Conservation (phyloP, 2,797 vertebrate species). For the Neoniphon sammara region DNA sequence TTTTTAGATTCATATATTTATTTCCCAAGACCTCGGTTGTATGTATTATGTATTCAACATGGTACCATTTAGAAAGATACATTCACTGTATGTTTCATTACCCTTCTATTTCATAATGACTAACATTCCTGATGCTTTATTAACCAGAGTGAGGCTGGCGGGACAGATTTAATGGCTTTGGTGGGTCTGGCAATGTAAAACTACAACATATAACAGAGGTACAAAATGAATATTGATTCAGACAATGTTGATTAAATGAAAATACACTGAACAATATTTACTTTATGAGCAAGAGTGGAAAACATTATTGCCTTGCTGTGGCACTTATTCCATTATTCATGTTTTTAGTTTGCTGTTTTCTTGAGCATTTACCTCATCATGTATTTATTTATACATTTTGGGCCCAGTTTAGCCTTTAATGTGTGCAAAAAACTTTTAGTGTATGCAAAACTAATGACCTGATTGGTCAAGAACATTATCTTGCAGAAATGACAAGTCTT, state of each 20-base stretch:
- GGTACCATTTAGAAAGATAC: background rate
- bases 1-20: background rate
- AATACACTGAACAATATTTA: background rate
- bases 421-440: no score
- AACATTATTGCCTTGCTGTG: background rate
- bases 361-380: background rate
- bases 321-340: background rate
- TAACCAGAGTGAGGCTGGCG: background rate
- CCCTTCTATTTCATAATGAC: background rate
- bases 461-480: no score
- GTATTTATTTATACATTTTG: background rate
- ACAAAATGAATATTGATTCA: background rate
- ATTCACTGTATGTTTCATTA: background rate
- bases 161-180: background rate
- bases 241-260: conserved; percentile 10
- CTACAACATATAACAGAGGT: no score
- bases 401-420: no score
- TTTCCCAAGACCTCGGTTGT: background rate
- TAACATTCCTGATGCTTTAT: background rate
- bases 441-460: no score
- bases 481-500: no score
- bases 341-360: background rate
- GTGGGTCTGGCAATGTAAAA: background rate
- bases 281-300: background rate
- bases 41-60: background rate